Evolutionary conservation across 2,797 vertebrate genomes (phyloP).

Genomic region (Epinephelus awoara): DNA sequence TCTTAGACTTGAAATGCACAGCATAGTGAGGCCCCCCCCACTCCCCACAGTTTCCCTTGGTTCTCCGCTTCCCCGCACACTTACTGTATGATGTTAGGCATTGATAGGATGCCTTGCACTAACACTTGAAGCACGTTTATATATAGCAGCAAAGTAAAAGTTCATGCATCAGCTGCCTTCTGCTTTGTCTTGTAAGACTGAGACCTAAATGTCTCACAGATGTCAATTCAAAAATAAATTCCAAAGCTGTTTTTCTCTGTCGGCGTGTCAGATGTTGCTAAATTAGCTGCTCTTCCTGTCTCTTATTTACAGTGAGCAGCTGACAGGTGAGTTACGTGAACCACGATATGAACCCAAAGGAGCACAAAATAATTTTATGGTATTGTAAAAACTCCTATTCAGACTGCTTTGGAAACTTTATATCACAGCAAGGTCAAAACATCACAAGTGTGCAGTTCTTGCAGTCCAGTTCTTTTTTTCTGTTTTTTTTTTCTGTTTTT

Average conservation of each 20-base stretch:
- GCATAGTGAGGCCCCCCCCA: no score
- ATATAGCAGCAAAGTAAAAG: constrained; percentile 15
- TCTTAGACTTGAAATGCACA: neutral
- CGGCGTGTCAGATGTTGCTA: neutral
- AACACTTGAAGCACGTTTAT: constrained; percentile 21
- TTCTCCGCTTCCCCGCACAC: no score
- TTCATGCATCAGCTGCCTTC: constrained; percentile 10
- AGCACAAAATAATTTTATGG: neutral
- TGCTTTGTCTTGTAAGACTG: constrained; percentile 13
- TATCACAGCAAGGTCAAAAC: no score
- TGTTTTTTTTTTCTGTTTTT: neutral
- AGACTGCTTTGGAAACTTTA: neutral
- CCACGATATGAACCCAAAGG: neutral
- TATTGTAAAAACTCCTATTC: neutral
- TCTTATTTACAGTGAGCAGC: neutral
- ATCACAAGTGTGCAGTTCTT: no score
- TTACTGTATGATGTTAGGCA: no score
- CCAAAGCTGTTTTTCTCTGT: neutral
- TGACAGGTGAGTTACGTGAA: neutral
- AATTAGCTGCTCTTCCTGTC: constrained; percentile 3
- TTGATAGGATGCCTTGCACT: no score
- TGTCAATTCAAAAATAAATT: neutral
- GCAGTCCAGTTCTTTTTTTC: neutral
- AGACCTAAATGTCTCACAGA: constrained; percentile 19
- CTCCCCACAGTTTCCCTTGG: no score